Evolutionary conservation across 2,888 invertebrate species (phyloP), one percentile per base, ranked within the genome.

Genomic region (Idaea straminata): DNA sequence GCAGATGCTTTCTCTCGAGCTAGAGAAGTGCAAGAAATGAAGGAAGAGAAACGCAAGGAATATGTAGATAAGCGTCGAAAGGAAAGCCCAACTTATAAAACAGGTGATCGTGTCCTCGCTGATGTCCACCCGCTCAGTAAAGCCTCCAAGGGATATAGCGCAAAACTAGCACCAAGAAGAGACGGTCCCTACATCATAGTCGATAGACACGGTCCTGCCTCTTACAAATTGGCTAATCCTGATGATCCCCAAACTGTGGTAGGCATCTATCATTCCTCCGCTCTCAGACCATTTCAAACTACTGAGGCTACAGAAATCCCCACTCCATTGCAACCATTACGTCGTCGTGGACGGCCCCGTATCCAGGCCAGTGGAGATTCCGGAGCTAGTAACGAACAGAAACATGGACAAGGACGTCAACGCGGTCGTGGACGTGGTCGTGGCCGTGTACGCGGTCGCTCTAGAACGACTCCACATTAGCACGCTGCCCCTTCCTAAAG

Each of bases 111-210:
- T 3, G 69, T 72, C 0, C 35, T 72, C 0, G 69, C 66, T 0
- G 59, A 62, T 0, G 0, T 47, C 0, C 68, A 72, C 3, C 10
- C 63, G 0, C 0, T 69, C 0, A 71, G 66, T 25, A 66, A 57
- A 2, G 57, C 15, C 7, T n/a, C 13, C 7, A 62, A 63, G 0
- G 66, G 65, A 0, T 7, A 64, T 0, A 64, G 57, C 0, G 58
- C 67, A 0, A 72, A 72, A 13, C 61, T 70, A 1, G 61, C 63
- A 0, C 68, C 69, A 0, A 62, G 68, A 0, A 36, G 72, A 16
- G 69, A 70, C 25, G 70, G 69, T 0, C 69, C 69, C 7, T 68
- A 71, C 15, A 57, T 57, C 15, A 57, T 57, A 15, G 57, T 57
- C 15, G 15, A 57, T 15, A 15, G 15, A 15, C 57, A 57, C 57